Evolutionary conservation across 2,113 vertebrate genomes (phyloP).

Genomic region (Pteropus alecto): DNA sequence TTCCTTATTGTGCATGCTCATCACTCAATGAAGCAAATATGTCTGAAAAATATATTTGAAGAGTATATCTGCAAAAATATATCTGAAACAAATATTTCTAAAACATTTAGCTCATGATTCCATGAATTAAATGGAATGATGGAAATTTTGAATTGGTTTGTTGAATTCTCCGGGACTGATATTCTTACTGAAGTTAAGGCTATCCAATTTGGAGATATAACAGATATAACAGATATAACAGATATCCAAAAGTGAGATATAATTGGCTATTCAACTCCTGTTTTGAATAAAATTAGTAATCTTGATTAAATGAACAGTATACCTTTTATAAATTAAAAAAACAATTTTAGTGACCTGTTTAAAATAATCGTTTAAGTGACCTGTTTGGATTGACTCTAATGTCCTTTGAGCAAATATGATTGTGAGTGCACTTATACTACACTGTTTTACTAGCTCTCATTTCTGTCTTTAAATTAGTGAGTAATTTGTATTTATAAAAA

Average conservation of each 20-base stretch:
- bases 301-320: not conserved
- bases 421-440: not conserved
- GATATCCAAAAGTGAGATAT: not conserved
- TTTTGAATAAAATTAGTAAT: slow-evolving; percentile 10
- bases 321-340: slow-evolving; percentile 7
- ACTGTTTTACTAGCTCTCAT: not conserved
- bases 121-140: not conserved
- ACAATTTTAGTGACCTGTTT: not conserved
- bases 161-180: not conserved
- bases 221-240: not conserved
- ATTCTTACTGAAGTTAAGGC: not conserved
- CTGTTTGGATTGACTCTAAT: not conserved
- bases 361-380: not conserved
- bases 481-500: slow-evolving; percentile 11
- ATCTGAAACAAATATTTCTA: not conserved
- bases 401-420: not conserved
- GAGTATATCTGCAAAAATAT: not conserved
- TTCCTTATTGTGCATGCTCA: not conserved
- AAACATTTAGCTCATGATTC: slow-evolving; percentile 26
- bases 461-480: slow-evolving; percentile 38
- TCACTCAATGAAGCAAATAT: slow-evolving; percentile 19
- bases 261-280: not conserved
- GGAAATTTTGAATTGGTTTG: not conserved
- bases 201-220: not conserved
- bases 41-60: not conserved